These are phyloP conservation scores for Nymphalis urticae DNA, from an alignment of 2,888 invertebrate genomes.

Conservation along the genomic window DNA sequence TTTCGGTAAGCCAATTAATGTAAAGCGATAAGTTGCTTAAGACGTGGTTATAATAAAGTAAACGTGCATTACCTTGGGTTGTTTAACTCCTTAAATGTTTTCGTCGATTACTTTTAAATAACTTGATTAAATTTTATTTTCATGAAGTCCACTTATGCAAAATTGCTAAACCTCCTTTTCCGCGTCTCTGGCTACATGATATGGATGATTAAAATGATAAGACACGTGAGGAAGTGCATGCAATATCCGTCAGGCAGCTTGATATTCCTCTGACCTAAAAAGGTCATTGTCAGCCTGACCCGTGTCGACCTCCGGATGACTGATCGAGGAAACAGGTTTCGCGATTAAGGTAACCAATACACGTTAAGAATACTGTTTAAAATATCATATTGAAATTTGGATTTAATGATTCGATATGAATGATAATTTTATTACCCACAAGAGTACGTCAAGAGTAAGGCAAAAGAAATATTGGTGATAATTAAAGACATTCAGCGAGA, in stretches of 20 bases:
- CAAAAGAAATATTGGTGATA: background rate
- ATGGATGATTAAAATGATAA: constrained; percentile 8
- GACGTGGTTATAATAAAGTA: constrained; percentile 15
- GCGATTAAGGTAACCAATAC: constrained; percentile 10
- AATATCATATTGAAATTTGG: background rate
- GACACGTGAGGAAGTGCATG: constrained; percentile 6
- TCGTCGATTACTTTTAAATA: constrained; percentile 1
- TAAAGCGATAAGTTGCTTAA: constrained; percentile 4
- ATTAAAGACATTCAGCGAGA: constrained; percentile 3
- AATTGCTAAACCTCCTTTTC: background rate
- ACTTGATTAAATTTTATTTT: constrained; percentile 1
- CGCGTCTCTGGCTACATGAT: background rate
- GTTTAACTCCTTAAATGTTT: constrained; percentile 6
- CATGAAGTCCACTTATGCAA: background rate
- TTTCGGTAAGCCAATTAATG: constrained; percentile 2
- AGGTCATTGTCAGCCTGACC: constrained; percentile 33
- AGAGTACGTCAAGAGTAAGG: background rate
- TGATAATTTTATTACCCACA: too few relatives aligned
- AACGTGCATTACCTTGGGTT: constrained; percentile 19
- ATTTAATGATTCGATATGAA: background rate
- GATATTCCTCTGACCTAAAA: constrained; percentile 14
- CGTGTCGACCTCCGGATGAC: constrained; percentile 19
- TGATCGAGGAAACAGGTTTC: constrained; percentile 26
- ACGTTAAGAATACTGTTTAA: background rate
- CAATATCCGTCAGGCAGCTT: constrained; percentile 2